phyloP scores from a whole-genome alignment of 2,797 vertebrate species.

The Pseudochirops cupreus region DNA sequence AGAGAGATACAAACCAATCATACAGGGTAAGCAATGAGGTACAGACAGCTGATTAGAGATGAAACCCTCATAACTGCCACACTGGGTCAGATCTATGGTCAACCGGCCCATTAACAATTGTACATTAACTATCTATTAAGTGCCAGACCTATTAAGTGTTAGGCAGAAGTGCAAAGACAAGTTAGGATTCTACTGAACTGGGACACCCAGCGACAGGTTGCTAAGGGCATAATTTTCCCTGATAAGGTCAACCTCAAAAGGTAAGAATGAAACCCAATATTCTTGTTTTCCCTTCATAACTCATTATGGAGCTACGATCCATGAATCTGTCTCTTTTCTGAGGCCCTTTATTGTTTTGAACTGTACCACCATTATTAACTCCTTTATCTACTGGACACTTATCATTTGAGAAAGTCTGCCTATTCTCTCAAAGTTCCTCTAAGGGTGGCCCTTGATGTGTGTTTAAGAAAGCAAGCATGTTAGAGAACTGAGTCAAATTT shows the following conservation, averaged over 20 bases:
- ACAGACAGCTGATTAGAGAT: not conserved
- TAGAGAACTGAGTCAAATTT: too few species aligned
- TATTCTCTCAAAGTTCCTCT: not conserved
- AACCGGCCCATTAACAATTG: too few species aligned
- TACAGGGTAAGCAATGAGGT: not conserved
- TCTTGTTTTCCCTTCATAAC: not conserved
- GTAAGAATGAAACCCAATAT: not conserved
- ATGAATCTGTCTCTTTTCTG: not conserved
- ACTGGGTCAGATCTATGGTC: not conserved
- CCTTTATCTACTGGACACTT: not conserved
- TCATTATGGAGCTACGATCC: not conserved
- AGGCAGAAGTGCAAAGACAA: not conserved
- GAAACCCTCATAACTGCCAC: too few species aligned
- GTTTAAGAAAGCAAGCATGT: not conserved
- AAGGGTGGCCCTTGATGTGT: not conserved
- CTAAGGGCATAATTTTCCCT: not conserved
- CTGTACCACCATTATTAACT: not conserved
- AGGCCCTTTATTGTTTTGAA: not conserved
- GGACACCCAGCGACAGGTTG: not conserved
- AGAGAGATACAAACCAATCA: not conserved
- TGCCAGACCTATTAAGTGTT: too few species aligned
- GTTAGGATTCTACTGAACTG: not conserved
- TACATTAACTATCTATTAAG: not conserved
- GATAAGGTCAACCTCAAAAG: not conserved
- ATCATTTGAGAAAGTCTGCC: not conserved